These are phyloP conservation scores for Synanthedon tipuliformis DNA, from an alignment of 2,888 invertebrate species.

Conservation along the genomic window DNA sequence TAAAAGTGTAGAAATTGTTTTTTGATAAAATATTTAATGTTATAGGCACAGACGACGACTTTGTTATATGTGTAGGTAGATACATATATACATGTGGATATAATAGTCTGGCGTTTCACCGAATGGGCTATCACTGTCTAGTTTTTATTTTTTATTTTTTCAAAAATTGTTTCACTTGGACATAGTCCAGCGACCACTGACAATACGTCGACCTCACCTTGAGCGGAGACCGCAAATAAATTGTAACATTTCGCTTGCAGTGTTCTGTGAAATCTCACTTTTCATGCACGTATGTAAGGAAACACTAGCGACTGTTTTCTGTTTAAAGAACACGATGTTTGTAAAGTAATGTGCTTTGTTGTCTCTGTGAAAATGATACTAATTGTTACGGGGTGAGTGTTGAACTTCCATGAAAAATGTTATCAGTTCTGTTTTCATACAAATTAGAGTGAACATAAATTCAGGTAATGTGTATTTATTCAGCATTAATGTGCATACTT, in stretches of 20 bases:
- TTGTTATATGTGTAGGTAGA: too few relatives aligned
- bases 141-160: slow-evolving; percentile 5
- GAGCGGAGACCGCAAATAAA: slow-evolving; percentile 45
- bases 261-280: slow-evolving; percentile 19
- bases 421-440: too few relatives aligned
- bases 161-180: slow-evolving; percentile 22
- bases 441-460: too few relatives aligned
- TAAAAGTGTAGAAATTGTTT: too few relatives aligned
- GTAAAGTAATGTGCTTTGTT: slow-evolving; percentile 16
- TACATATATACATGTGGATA: too few relatives aligned
- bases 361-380: slow-evolving; percentile 10
- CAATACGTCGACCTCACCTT: slow-evolving; percentile 46
- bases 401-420: too few relatives aligned
- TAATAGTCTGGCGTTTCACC: too few relatives aligned
- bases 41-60: too few relatives aligned
- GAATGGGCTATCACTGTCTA: background rate
- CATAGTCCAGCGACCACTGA: slow-evolving; percentile 28
- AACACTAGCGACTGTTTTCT: slow-evolving; percentile 26
- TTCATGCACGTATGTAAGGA: slow-evolving; percentile 15
- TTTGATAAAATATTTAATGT: too few relatives aligned
- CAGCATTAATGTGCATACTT: too few relatives aligned
- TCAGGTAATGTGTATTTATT: too few relatives aligned
- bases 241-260: slow-evolving; percentile 27
- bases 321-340: slow-evolving; percentile 19
- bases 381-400: background rate